phyloP scores from a whole-genome alignment of 2,113 vertebrate species.

The Tupaia tana region DNA sequence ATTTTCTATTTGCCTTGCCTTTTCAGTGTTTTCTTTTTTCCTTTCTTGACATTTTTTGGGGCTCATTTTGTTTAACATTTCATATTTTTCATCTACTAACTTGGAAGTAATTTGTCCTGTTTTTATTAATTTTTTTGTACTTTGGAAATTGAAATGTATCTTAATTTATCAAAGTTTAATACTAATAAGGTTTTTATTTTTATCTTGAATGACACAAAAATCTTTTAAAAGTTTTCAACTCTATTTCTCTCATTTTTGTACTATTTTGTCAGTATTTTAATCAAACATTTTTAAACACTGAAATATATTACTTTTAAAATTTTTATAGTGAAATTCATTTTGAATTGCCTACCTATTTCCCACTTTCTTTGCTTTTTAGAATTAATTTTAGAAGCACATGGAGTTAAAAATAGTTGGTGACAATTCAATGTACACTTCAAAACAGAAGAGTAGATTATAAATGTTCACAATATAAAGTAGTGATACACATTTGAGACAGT shows the following conservation, averaged over 20 bases:
- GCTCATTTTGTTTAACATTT: not conserved
- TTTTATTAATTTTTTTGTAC: conserved; percentile 13
- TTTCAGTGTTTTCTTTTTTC: not conserved
- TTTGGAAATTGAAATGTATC: conserved; percentile 19
- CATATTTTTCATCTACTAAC: not conserved
- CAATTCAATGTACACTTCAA: too few species aligned
- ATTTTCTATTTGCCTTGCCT: not conserved
- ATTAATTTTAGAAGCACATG: not conserved
- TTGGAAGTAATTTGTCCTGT: not conserved
- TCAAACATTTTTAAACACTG: conserved; percentile 38
- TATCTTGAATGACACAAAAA: not conserved
- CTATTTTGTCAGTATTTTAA: conserved; percentile 40
- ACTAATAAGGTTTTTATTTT: conserved; percentile 9
- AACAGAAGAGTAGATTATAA: too few species aligned
- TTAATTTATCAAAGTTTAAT: not conserved
- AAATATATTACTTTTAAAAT: conserved; percentile 9
- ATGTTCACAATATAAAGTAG: too few species aligned
- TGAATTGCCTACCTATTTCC: conserved; percentile 19
- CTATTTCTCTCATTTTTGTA: not conserved
- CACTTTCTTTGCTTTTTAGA: conserved; percentile 39
- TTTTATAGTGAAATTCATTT: conserved; percentile 43
- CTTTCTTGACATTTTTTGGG: not conserved
- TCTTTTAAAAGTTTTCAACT: not conserved
- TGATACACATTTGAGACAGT: too few species aligned
- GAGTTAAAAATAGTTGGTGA: too few species aligned